Base-by-base conservation (phyloP, 2,113 vertebrate genomes). In the Scophthalmus maximus region DNA sequence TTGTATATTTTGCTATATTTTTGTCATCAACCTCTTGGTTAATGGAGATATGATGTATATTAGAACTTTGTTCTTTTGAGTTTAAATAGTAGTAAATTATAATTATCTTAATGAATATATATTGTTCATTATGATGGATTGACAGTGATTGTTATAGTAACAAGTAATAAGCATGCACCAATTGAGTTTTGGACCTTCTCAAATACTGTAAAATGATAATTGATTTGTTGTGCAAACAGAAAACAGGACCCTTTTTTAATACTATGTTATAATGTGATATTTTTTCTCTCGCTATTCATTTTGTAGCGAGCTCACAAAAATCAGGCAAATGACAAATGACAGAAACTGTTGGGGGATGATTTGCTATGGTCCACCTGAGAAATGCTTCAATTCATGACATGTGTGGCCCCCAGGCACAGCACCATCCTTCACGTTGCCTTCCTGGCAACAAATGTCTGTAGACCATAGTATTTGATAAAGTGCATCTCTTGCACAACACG, bases 41-140 rank as follows among this genome's bases (percentile, higher is more conserved):
- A 62, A 51, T 30, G n/a, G 30, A 18, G 27, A 51, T 38, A 40
- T 51, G 6, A 11, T 17, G 11, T 76, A 30, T 55, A 51, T 51
- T 34, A 42, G 25, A 2, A 26, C 29, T 18, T 46, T 30, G 26
- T 26, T 58, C 1, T 49, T 14, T 36, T 57, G 30, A n/a, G 9
- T 25, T 25, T 27, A n/a, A n/a, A n/a, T n/a, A n/a, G n/a, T 26
- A 18, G n/a, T 32, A 34, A 17, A 42, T 18, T 14, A 53, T 53
- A 3, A 30, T 52, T 44, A 38, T 44, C 26, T n/a, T n/a, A 32
- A 53, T 62, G 6, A 42, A 30, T n/a, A n/a, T n/a, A n/a, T n/a
- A n/a, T n/a, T n/a, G n/a, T 52, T 57, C 15, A n/a, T 14, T 49
- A 14, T 68, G 17, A 47, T 8, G 18, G 9, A 34, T 14, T 46